Base-by-base conservation (phyloP, 2,797 vertebrate genomes). In the Tenualosa thibaudeaui region DNA sequence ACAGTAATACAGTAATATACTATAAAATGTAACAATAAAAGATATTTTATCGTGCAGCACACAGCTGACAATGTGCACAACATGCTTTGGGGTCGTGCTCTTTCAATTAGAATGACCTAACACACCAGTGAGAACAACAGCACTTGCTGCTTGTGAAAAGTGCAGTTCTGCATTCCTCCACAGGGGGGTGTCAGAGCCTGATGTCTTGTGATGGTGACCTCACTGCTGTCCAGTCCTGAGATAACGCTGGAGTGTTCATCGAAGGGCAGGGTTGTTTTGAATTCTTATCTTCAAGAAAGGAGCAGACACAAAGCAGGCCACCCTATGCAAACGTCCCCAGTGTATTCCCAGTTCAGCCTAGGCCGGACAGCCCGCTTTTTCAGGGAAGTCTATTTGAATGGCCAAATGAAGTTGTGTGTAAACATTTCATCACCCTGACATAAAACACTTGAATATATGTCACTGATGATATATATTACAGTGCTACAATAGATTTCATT, bases 251-350 rank as follows among this genome's bases (percentile, higher is more conserved):
- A 78, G 71, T 46, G 71, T 22, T 78, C 71, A 37, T 78, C 6
- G 71, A 78, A 78, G 71, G 71, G 71, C 37, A 78, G 71, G 71
- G 71, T 19, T 78, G 71, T 78, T 78, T 78, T 78, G 71, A 78
- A 78, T 78, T 46, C 71, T 78, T 78, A 78, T 78, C 71, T 78
- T 46, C 3, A 5, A 43, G 37, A 19, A 15, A 46, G 71, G 19
- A 22, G 71, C 40, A 15, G 71, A 78, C 71, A 78, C 71, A 78
- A 78, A 78, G 40, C 71, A 78, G 71, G 71, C 71, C 71, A 78
- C 40, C 71, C 40, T 46, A 37, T 4, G 12, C 65, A 71, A 71
- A 31, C 65, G 31, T 0, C 13, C 65, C 3, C 65, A 15, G 26
- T 15, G 26, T 46, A 78, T 43, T 78, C 71, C 71, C 37, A 43